phyloP scores from a whole-genome alignment of 2,113 vertebrate genomes.

The Sphaerodactylus townsendi region DNA sequence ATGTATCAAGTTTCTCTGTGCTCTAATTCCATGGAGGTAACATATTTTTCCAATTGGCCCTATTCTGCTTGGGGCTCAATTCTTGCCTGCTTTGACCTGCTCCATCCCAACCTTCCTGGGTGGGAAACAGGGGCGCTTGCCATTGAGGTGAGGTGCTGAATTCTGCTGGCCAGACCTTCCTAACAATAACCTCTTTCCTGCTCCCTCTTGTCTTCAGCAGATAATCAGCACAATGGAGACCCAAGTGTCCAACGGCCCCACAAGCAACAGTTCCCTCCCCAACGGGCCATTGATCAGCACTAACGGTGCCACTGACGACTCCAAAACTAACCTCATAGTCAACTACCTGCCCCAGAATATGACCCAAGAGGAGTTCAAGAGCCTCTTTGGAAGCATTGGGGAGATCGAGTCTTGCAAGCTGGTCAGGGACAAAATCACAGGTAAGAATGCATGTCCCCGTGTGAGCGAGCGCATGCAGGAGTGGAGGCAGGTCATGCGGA shows the following conservation, averaged over 20 bases:
- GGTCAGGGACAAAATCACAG: conserved; percentile 95
- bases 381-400: conserved; percentile 94
- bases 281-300: conserved; percentile 90
- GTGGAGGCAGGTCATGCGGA: too few species aligned
- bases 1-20: too few species aligned
- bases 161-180: neutral
- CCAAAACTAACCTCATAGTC: conserved; percentile 97
- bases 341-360: conserved; percentile 98
- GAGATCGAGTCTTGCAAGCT: conserved; percentile 96
- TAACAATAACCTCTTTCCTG: conserved; percentile 6
- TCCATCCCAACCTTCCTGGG: neutral
- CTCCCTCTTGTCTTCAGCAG: conserved; percentile 84
- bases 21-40: too few species aligned
- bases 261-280: conserved; percentile 81
- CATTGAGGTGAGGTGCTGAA: too few species aligned
- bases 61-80: too few species aligned
- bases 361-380: conserved; percentile 97
- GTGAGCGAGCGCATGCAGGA: neutral
- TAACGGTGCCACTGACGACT: conserved; percentile 88
- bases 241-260: conserved; percentile 93
- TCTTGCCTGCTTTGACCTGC: neutral
- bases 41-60: neutral
- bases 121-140: neutral
- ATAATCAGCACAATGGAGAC: conserved; percentile 99
- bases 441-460: conserved; percentile 58